Evolutionary conservation across 2,113 vertebrate genomes (phyloP).

Genomic region (Passer montanus): DNA sequence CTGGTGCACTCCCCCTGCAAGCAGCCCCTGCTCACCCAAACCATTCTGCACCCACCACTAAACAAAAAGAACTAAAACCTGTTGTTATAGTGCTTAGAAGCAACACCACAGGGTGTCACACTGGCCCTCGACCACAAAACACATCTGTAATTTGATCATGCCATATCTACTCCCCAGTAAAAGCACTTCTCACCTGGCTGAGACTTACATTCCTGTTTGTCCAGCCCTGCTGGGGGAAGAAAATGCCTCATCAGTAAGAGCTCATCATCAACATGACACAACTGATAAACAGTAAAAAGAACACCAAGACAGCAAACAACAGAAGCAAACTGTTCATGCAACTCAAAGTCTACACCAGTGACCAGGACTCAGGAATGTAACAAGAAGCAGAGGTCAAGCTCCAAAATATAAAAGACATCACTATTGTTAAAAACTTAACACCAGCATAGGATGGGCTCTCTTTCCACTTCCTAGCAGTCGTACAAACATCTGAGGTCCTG

Average conservation of each 20-base stretch:
- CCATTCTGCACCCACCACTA: not conserved
- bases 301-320: slow-evolving; percentile 24
- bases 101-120: not conserved
- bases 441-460: slow-evolving; percentile 27
- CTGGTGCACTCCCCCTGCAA: rapidly evolving
- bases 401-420: slow-evolving; percentile 30
- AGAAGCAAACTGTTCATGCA: slow-evolving; percentile 36
- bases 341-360: not conserved
- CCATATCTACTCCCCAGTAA: not conserved
- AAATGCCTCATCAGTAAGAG: not conserved
- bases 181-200: slow-evolving; percentile 36
- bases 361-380: not conserved
- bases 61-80: not conserved
- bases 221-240: not conserved
- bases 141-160: rapidly evolving
- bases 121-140: not conserved
- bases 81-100: not conserved
- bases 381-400: slow-evolving; percentile 33
- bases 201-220: slow-evolving; percentile 1
- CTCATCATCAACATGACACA: not conserved
- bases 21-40: not conserved
- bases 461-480: slow-evolving; percentile 29
- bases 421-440: slow-evolving; percentile 44
- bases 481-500: slow-evolving; percentile 44
- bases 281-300: not conserved